Conservation (phyloP, 2,113 vertebrate genomes). For the Callipepla californica region DNA sequence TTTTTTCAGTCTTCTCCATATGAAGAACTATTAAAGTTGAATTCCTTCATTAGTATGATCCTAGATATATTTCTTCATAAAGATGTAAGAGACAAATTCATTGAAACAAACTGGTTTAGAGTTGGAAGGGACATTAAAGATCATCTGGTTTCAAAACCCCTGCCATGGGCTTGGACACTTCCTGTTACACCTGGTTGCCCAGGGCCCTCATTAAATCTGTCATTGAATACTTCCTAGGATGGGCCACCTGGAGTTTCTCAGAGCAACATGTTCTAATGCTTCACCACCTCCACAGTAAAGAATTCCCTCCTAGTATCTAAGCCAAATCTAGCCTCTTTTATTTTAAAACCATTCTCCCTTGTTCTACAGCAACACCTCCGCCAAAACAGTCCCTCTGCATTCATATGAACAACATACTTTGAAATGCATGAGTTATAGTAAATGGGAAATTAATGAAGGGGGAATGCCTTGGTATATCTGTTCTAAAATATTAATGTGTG, state of each 20-base stretch:
- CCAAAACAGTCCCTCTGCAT: not conserved
- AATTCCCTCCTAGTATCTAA: not conserved
- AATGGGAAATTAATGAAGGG: not conserved
- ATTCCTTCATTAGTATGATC: not conserved
- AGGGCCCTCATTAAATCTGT: not conserved
- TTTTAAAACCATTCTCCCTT: not conserved
- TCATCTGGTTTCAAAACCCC: not conserved
- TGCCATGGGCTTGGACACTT: not conserved
- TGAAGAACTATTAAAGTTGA: not conserved
- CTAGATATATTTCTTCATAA: not conserved
- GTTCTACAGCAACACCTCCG: not conserved
- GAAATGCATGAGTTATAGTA: not conserved
- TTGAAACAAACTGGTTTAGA: not conserved
- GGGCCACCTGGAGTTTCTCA: not conserved
- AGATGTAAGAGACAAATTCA: not conserved
- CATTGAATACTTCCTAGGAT: not conserved
- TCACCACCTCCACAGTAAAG: not conserved
- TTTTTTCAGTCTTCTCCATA: not conserved
- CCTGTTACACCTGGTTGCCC: not conserved
- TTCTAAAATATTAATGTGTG: constrained; percentile 54
- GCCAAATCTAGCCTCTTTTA: not conserved
- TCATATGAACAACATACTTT: not conserved
- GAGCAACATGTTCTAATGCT: not conserved
- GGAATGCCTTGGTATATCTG: constrained; percentile 35
- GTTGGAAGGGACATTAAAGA: not conserved